A percentile compares a stretch with the other conserved stretches of the same genome.
These are phyloP conservation scores for Apis dorsata DNA, from an alignment of 1,140 invertebrate species.

Conservation along the genomic window DNA sequence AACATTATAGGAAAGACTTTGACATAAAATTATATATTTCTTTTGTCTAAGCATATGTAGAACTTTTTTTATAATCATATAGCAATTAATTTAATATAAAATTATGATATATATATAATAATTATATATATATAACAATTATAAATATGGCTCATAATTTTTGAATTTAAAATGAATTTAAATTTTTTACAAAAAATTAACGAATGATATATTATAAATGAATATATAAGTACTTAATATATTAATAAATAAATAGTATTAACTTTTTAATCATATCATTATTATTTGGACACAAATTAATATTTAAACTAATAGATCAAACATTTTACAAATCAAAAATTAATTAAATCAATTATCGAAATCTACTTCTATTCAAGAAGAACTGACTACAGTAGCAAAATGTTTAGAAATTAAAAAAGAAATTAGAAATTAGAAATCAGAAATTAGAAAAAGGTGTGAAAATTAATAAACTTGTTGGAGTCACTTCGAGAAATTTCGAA, in stretches of 20 bases:
- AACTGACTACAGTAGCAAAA: neutral
- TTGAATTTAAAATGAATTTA: neutral
- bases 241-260: neutral
- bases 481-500: neutral
- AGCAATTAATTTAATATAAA: neutral
- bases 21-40: neutral
- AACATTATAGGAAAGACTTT: neutral
- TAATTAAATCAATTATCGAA: neutral
- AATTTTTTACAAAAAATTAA: neutral
- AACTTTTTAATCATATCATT: neutral
- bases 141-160: neutral
- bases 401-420: conserved; percentile 16
- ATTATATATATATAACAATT: neutral
- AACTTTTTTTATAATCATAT: neutral
- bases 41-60: neutral
- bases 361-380: neutral
- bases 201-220: too few relatives aligned
- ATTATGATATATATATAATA: neutral
- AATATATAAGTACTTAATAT: neutral
- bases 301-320: neutral
- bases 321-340: neutral
- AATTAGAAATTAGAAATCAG: neutral
- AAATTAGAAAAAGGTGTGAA: neutral
- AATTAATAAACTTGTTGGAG: neutral
- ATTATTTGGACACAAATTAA: neutral